Base-by-base conservation (phyloP, 1,140 invertebrate species). In the Theocolax elegans region DNA sequence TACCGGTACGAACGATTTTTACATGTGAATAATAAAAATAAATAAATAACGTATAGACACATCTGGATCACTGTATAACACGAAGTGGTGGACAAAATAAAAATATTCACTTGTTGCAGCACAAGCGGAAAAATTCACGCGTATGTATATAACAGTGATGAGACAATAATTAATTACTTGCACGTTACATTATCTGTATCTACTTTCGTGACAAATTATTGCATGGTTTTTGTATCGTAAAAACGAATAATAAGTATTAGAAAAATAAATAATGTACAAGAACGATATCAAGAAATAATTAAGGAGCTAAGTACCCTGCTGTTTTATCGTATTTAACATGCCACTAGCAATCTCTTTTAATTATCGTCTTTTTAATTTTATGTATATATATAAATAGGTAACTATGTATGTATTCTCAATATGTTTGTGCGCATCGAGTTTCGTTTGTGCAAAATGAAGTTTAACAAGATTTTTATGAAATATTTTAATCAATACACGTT, bases 151-250 rank as follows among this genome's bases (percentile, higher is more conserved):
- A 44, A 25, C 2, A 60, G 17, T 12, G 44, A 6, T 51, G 38
- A n/a, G n/a, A 25, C 40, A 35, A 48, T 59, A 38, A 58, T 31
- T 12, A 23, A 49, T 23, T 19, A 53, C 31, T 68, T 60, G 56
- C 58, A 68, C 40, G 54, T 49, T 68, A n/a, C 56, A 68, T 29
- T 51, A 35, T 60, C 51, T 1, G 25, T 67, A 48, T 58, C 54
- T 67, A 67, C 65, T 38, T 35, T 67, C 31, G 1, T 31, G 21
- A 58, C 21, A 31, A 44, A 46, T 15, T 27, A 12, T 40, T 13
- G 38, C 44, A 25, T 42, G 2, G 42, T 21, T 27, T 25, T 29
- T 15, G n/a, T 59, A 27, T 29, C 0, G 25, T 60, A 60, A 7
- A 23, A 44, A n/a, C 25, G 15, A n/a, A 15, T n/a, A 25, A 23